phyloP scores from a whole-genome alignment of 2,888 invertebrate genomes.

The Urechis unicinctus region DNA sequence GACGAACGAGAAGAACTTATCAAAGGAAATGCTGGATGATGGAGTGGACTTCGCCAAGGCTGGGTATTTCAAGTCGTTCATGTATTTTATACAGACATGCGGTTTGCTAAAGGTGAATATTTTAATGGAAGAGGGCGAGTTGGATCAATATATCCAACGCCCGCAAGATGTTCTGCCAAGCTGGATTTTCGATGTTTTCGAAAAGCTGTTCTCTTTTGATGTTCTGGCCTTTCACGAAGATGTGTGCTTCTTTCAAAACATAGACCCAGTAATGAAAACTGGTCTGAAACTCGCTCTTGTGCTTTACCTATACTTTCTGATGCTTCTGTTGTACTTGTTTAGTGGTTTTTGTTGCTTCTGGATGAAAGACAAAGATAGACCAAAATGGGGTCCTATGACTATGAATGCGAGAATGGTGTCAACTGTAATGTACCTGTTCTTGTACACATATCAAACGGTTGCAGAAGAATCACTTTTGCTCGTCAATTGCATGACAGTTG shows the following conservation, averaged over 20 bases:
- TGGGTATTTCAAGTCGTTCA: slow-evolving; percentile 14
- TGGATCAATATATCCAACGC: neutral
- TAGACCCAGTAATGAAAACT: slow-evolving; percentile 5
- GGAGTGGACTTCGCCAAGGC: neutral
- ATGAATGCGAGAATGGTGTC: neutral
- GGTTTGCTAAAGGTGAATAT: slow-evolving; percentile 10
- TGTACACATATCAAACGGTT: slow-evolving; percentile 10
- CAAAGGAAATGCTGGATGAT: neutral
- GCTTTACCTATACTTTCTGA: slow-evolving; percentile 3
- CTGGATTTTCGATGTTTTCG: slow-evolving; percentile 4
- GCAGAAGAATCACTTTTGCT: slow-evolving; percentile 10
- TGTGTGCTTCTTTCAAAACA: slow-evolving; percentile 4
- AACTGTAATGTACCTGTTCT: slow-evolving; percentile 6
- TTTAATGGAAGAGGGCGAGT: slow-evolving; percentile 3
- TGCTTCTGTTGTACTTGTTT: slow-evolving; percentile 2
- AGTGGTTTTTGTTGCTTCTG: slow-evolving; percentile 2
- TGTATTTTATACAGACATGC: slow-evolving; percentile 18
- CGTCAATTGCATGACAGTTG: slow-evolving; percentile 9
- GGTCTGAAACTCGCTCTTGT: neutral
- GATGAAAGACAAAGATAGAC: too few species aligned
- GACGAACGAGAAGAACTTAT: neutral
- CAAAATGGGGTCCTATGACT: too few species aligned
- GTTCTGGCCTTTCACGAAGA: neutral
- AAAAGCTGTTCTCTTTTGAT: neutral
- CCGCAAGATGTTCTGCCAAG: slow-evolving; percentile 4